phyloP scores from a whole-genome alignment of 2,888 invertebrate species.

The Xylota segnis region DNA sequence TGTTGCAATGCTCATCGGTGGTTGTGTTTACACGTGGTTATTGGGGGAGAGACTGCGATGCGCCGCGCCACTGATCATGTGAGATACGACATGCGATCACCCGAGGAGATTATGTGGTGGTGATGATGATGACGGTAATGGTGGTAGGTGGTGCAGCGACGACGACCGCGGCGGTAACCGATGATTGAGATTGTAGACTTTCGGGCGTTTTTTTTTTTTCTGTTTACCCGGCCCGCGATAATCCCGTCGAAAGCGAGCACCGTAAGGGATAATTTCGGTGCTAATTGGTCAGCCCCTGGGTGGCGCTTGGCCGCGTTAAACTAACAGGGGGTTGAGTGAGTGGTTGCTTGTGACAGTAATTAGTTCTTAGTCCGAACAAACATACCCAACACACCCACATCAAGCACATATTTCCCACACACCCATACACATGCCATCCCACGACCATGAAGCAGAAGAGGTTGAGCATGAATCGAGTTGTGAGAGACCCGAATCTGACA shows the following conservation, averaged over 20 bases:
- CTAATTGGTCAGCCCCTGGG: constrained; percentile 57
- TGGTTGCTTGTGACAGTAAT: constrained; percentile 21
- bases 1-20: constrained; percentile 51
- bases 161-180: constrained; percentile 29
- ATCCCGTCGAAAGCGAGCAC: constrained; percentile 18
- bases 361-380: no score
- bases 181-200: constrained; percentile 68
- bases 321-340: constrained; percentile 21
- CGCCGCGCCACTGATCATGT: constrained; percentile 67
- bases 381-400: constrained; percentile 26
- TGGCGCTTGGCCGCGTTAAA: constrained; percentile 44
- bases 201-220: constrained; percentile 34
- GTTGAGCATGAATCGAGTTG: constrained; percentile 5
- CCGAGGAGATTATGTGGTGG: constrained; percentile 67
- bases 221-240: constrained; percentile 22
- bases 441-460: background rate
- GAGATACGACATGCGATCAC: constrained; percentile 76
- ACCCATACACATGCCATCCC: background rate
- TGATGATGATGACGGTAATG: constrained; percentile 61
- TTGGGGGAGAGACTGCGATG: constrained; percentile 72
- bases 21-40: constrained; percentile 74
- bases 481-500: constrained; percentile 40
- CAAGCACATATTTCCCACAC: background rate
- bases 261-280: constrained; percentile 64
- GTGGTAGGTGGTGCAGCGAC: constrained; percentile 48